These are phyloP conservation scores for Sebastes aleutianus DNA, from an alignment of 2,797 vertebrate species.

Conservation along the genomic window DNA sequence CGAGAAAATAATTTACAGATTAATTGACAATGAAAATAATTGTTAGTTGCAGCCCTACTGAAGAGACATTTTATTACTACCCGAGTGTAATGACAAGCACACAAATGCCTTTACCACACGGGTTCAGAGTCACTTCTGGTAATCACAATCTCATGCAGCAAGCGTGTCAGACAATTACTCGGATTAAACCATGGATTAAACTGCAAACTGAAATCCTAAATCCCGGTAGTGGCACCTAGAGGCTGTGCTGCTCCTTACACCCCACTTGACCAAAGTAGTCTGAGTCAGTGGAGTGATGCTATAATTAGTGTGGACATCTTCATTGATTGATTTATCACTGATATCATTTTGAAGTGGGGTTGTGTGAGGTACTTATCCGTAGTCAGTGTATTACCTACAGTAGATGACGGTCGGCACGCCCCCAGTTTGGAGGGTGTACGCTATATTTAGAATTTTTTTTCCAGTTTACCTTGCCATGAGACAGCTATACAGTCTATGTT, in stretches of 20 bases:
- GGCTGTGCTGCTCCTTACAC: not conserved
- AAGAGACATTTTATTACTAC: not conserved
- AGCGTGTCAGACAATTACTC: slow-evolving; percentile 23
- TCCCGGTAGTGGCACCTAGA: not conserved
- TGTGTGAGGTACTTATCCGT: no score
- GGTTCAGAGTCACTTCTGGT: not conserved
- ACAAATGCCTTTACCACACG: not conserved
- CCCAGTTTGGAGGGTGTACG: no score
- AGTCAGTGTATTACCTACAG: no score
- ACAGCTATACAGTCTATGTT: no score
- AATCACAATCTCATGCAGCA: slow-evolving; percentile 35
- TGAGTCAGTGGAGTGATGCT: not conserved
- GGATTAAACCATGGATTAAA: not conserved
- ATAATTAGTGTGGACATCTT: not conserved
- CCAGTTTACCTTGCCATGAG: no score
- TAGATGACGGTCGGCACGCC: no score
- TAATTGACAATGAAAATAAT: no score
- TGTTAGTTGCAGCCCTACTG: no score
- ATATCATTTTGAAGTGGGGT: not conserved
- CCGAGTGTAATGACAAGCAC: slow-evolving; percentile 1
- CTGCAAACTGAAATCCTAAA: not conserved
- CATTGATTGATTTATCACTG: not conserved
- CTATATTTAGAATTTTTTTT: no score
- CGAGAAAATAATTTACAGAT: no score
- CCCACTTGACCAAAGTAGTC: not conserved